Evolutionary conservation across 2,113 vertebrate species (phyloP), one percentile per base, ranked within the genome.

Genomic region (Ploceus nigricollis): DNA sequence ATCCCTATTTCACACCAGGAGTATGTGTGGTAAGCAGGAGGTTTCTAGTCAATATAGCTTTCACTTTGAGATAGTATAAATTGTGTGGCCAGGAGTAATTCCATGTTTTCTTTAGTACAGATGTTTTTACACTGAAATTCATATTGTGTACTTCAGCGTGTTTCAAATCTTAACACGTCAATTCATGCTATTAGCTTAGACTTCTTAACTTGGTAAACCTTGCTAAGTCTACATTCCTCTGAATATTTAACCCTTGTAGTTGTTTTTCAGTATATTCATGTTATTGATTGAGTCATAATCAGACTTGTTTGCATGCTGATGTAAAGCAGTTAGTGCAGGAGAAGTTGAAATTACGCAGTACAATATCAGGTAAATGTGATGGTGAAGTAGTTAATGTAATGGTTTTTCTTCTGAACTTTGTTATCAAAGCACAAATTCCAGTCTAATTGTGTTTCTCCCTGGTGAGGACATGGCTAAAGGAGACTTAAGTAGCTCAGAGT

Each of bases 291-390:
- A 95, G 76, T 96, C 93, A 94, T 97, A 94, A 95, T 95, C 95
- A 85, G 76, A 92, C 89, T 97, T 95, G 96, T 97, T 98, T 97
- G 98, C 98, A 98, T 98, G 98, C 86, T 94, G 92, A 89, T 92
- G 70, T 98, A 63, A 97, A 96, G 86, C 89, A 75, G 65, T 97
- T 96, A 95, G 84, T 89, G 77, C 78, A 68, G 95, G 95, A 97
- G 25, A 72, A 95, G 70, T 94, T 72, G 89, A 21, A 87, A 82
- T 96, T 89, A 90, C 61, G 72, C 93, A 94, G 94, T 97, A 80
- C 80, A 86, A 68, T 97, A 95, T 10, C 94, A 94, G 85, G 93
- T 97, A 93, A 94, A 91, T 76, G 93, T 97, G 98, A 92, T 93
- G 94, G 93, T 96, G 94, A 96, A 96, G 90, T 94, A 91, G 95